Conservation (phyloP, 92 coral and sea anemone species). For the Porites evermanni region DNA sequence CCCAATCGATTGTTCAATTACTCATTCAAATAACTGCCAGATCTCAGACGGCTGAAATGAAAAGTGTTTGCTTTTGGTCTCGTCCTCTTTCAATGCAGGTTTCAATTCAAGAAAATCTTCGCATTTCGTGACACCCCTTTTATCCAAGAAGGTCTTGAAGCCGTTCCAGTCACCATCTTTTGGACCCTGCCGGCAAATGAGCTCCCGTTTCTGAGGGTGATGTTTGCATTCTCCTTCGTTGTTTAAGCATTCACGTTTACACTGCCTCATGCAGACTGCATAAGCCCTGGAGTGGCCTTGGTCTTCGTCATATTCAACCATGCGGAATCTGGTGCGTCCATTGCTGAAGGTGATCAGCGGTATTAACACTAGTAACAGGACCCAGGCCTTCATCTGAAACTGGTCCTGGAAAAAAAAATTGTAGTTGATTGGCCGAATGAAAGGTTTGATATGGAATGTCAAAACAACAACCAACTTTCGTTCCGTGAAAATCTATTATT, state of each 20-base stretch:
- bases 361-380: conserved; percentile 2
- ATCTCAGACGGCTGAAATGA: conserved; percentile 8
- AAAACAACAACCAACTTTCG: no score
- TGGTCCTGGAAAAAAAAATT: not conserved
- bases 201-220: not conserved
- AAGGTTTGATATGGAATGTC: no score
- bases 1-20: not conserved
- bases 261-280: not conserved
- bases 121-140: no score
- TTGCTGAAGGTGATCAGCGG: conserved; percentile 13
- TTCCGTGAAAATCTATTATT: no score
- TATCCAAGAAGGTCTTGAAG: not conserved
- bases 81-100: not conserved
- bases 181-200: not conserved
- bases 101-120: no score
- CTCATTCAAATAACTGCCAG: conserved; percentile 8
- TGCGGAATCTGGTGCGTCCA: conserved; percentile 30
- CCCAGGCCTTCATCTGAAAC: conserved; percentile 29
- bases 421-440: no score
- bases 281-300: not conserved
- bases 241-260: not conserved
- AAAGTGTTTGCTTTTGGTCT: not conserved
- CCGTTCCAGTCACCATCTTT: not conserved
- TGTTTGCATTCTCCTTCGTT: no score
- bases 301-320: conserved; percentile 1